A percentile compares a stretch with the other conserved stretches of the same genome.
phyloP scores from a whole-genome alignment of 2,113 vertebrate genomes.

The Alaudala cheleensis region DNA sequence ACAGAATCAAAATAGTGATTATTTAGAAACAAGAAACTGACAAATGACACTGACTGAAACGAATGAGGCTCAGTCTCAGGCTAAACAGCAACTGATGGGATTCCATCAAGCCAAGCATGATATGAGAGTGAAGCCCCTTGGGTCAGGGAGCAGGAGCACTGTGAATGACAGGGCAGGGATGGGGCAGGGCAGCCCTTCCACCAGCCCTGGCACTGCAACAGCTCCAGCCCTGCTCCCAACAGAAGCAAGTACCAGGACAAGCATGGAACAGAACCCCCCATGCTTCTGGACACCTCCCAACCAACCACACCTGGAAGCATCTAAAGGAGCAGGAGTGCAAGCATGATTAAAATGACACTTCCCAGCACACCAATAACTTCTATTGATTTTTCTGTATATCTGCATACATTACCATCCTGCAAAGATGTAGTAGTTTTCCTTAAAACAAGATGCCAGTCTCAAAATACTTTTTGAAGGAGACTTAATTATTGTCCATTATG shows the following conservation, averaged over 20 bases:
- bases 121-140: neutral
- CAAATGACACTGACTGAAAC: neutral
- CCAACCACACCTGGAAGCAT: neutral
- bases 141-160: fast-evolving
- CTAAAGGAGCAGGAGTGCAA: neutral
- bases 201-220: fast-evolving
- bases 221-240: neutral
- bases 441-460: neutral
- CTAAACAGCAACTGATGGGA: neutral
- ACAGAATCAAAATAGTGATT: neutral
- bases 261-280: fast-evolving
- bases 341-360: neutral
- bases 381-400: neutral
- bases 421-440: neutral
- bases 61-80: neutral
- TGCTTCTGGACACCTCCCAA: fast-evolving
- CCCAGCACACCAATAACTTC: neutral
- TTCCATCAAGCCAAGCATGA: neutral
- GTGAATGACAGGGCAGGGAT: neutral
- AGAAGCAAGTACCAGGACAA: neutral
- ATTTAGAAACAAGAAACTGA: neutral
- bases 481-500: neutral
- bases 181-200: neutral
- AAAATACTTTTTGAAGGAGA: neutral
- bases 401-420: neutral